These are phyloP conservation scores for Nesometra sesokonis DNA, from an alignment of 35 echinoderm and acorn worm species.

Conservation along the genomic window DNA sequence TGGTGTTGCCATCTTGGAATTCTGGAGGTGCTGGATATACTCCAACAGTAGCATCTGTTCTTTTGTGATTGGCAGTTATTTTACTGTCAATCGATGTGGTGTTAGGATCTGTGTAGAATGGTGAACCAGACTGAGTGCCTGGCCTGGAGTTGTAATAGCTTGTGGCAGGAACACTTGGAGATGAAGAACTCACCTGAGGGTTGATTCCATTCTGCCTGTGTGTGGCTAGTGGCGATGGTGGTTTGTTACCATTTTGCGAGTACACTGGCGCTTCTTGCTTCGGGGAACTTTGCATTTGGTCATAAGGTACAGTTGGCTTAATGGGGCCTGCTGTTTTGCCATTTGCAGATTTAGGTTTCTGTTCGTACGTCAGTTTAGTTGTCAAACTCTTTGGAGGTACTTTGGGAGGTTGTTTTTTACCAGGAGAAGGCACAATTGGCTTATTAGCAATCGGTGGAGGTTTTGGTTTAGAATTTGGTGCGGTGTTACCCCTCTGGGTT, in stretches of 20 bases:
- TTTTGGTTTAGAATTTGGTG: background rate
- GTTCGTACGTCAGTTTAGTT: background rate
- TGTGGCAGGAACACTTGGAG: background rate
- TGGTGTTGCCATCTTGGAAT: conserved; percentile 35
- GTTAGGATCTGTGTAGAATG: background rate
- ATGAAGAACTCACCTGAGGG: background rate
- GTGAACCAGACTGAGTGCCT: background rate
- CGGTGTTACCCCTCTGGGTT: background rate
- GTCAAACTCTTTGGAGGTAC: background rate
- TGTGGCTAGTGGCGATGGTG: background rate
- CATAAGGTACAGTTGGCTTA: background rate
- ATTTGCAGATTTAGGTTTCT: background rate
- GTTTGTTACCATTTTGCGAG: background rate
- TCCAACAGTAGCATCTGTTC: conserved; percentile 56
- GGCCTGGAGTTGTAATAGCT: background rate
- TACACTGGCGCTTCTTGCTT: background rate
- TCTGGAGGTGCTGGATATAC: conserved; percentile 66
- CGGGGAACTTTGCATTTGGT: background rate
- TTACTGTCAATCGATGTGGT: background rate
- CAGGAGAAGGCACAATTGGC: background rate
- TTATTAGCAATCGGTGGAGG: background rate
- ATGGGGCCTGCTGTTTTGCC: background rate
- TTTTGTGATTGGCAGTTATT: conserved; percentile 23
- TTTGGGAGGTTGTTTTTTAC: background rate
- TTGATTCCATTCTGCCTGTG: background rate